Percentiles rank a stretch among this genome's conserved stretches.
phyloP scores from a whole-genome alignment of 2,797 vertebrate species.

The Tachyglossus aculeatus region DNA sequence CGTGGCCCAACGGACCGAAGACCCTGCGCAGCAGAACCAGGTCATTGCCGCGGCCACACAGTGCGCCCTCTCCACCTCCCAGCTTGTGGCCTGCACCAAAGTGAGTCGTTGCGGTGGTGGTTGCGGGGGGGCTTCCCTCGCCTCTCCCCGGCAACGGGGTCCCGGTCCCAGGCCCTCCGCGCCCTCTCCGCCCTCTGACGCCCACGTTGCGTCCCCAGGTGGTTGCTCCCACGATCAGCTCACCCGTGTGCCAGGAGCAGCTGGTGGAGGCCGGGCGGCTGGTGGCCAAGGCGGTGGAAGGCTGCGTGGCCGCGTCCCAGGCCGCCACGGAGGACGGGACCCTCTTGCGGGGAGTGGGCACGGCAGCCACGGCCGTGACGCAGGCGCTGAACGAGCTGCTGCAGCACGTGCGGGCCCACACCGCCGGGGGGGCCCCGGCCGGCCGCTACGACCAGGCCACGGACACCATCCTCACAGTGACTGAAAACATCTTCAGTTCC shows the following conservation, averaged over 20 bases:
- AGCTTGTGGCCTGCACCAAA: constrained; percentile 96
- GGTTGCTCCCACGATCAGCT: constrained; percentile 97
- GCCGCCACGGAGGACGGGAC: constrained; percentile 88
- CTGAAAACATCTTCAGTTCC: constrained; percentile 98
- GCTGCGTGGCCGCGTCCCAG: constrained; percentile 92
- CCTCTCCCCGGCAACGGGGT: not conserved
- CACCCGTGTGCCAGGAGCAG: constrained; percentile 96
- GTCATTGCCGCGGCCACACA: constrained; percentile 96
- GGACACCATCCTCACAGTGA: constrained; percentile 95
- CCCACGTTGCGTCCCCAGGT: constrained; percentile 75
- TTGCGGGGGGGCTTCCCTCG: not conserved
- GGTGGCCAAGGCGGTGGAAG: constrained; percentile 95
- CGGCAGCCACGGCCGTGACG: constrained; percentile 90
- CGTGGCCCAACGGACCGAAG: constrained; percentile 93
- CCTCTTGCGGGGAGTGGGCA: constrained; percentile 91
- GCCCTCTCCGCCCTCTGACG: not conserved
- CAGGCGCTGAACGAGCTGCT: constrained; percentile 95
- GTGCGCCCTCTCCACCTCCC: constrained; percentile 95
- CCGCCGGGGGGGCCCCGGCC: constrained; percentile 87
- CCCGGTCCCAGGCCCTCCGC: too few relatives aligned
- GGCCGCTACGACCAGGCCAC: constrained; percentile 96
- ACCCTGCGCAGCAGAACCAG: constrained; percentile 88
- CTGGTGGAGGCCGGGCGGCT: constrained; percentile 93
- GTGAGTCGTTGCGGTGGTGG: constrained; percentile 69
- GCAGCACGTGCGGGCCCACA: constrained; percentile 94